Percentiles rank a stretch among this genome's conserved stretches.
phyloP scores from a whole-genome alignment of 2,113 vertebrate species.

The Caretta caretta region DNA sequence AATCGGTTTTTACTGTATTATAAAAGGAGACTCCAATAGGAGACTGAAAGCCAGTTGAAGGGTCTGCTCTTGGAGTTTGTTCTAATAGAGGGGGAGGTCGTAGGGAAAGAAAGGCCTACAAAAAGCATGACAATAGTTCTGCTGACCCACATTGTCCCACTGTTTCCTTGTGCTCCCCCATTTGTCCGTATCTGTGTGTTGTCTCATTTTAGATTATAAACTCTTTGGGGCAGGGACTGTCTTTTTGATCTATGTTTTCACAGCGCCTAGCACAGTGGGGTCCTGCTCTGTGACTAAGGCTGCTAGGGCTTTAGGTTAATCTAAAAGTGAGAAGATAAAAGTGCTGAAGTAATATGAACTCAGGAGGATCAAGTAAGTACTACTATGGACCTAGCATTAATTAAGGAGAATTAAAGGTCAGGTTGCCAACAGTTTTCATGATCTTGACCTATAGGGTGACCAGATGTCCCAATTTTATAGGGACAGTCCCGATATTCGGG shows the following conservation, averaged over 20 bases:
- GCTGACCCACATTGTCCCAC: no score
- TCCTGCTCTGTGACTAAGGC: neutral
- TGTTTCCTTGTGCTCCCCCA: neutral
- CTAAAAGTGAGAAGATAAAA: neutral
- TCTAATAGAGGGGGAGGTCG: no score
- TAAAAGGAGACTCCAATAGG: no score
- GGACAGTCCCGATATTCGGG: no score
- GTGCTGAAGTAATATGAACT: neutral
- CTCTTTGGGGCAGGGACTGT: neutral
- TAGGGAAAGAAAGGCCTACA: no score
- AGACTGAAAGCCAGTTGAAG: no score
- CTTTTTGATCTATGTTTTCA: neutral
- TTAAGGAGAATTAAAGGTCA: neutral
- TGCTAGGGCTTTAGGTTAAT: no score
- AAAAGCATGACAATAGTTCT: neutral
- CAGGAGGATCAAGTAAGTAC: neutral
- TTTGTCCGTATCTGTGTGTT: neutral
- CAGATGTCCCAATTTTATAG: no score
- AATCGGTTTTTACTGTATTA: no score
- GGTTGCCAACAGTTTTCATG: neutral
- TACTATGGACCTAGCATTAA: neutral
- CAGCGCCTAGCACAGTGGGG: neutral
- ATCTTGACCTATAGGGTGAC: neutral
- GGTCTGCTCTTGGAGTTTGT: no score
- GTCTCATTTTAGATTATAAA: neutral